These are phyloP conservation scores for Yponomeuta sedellus DNA, from an alignment of 2,888 invertebrate genomes.

Conservation along the genomic window DNA sequence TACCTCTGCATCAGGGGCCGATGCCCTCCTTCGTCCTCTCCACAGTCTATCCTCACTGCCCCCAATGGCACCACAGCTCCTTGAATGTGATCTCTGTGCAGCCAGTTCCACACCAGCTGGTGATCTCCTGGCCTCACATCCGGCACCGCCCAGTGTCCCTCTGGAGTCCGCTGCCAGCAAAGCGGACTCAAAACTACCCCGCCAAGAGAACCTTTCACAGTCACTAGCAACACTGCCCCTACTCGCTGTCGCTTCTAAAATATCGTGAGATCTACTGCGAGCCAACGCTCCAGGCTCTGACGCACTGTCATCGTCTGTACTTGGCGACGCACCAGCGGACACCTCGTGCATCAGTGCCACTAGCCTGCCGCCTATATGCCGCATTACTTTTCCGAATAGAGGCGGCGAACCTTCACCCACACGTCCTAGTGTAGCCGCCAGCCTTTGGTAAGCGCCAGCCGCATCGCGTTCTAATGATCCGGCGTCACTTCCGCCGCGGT, in stretches of 20 bases:
- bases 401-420: conserved; percentile 86
- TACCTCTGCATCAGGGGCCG: conserved; percentile 71
- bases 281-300: conserved; percentile 82
- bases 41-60: conserved; percentile 78
- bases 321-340: conserved; percentile 85
- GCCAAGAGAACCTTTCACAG: conserved; percentile 93
- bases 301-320: conserved; percentile 84
- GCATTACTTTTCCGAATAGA: conserved; percentile 92
- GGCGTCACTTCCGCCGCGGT: conserved; percentile 80
- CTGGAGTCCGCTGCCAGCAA: conserved; percentile 90
- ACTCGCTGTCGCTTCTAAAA: conserved; percentile 79
- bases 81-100: conserved; percentile 86
- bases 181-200: conserved; percentile 95
- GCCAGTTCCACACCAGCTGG: conserved; percentile 90
- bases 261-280: conserved; percentile 89
- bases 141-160: conserved; percentile 84
- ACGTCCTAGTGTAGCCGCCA: conserved; percentile 89
- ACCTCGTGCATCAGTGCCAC: conserved; percentile 96
- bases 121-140: conserved; percentile 85
- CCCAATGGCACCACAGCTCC: conserved; percentile 91
- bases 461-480: conserved; percentile 83
- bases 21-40: conserved; percentile 65
- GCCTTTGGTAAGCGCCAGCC: conserved; percentile 89
- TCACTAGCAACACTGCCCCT: conserved; percentile 86
- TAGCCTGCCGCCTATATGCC: conserved; percentile 90